A percentile compares a stretch with the other conserved stretches of the same genome.
These are phyloP conservation scores for Noctua janthina DNA, from an alignment of 2,888 invertebrate genomes.

Conservation along the genomic window DNA sequence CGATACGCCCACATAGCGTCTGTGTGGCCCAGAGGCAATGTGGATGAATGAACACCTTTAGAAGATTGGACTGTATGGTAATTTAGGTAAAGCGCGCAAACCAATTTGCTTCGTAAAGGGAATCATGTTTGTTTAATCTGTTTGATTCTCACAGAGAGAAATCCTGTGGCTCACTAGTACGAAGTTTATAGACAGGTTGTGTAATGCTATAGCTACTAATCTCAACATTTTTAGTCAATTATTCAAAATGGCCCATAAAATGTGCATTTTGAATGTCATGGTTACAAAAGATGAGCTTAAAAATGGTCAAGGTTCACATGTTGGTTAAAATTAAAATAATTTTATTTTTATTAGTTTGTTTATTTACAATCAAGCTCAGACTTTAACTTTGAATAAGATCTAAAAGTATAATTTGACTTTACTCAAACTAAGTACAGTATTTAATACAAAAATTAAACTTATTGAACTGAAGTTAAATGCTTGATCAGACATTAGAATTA, in stretches of 20 bases:
- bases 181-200: no score
- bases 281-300: not conserved
- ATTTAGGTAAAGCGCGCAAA: constrained; percentile 1
- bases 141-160: not conserved
- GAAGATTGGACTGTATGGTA: constrained; percentile 6
- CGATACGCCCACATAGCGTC: constrained; percentile 24
- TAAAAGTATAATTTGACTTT: not conserved
- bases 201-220: not conserved
- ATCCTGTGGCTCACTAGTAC: not conserved
- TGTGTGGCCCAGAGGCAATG: not conserved
- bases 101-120: not conserved
- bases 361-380: not conserved
- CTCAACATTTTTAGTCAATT: constrained; percentile 12
- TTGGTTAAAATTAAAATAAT: not conserved
- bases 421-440: not conserved
- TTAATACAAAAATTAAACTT: not conserved
- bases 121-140: not conserved
- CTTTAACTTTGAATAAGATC: not conserved
- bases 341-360: not conserved
- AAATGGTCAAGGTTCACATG: constrained; percentile 12
- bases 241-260: constrained; percentile 5
- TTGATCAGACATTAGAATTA: not conserved
- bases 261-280: constrained; percentile 33
- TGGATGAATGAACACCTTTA: constrained; percentile 32
- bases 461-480: not conserved